phyloP scores from a whole-genome alignment of 2,888 invertebrate species.

The Drosophila parthenogenetica region DNA sequence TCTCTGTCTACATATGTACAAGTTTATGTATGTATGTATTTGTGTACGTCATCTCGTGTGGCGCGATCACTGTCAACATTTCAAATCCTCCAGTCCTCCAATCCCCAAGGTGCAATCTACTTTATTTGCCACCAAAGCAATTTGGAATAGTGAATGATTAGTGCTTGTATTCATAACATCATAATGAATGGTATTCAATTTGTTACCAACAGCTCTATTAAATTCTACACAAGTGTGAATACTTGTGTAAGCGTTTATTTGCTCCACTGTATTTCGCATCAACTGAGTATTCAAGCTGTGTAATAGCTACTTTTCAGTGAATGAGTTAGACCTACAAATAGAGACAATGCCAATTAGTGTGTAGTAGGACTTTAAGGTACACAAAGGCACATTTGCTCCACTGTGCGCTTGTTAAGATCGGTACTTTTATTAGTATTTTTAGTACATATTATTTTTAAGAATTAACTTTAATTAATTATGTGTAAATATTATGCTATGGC shows the following conservation, averaged over 20 bases:
- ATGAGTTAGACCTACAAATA: too few species aligned
- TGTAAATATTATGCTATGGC: too few species aligned
- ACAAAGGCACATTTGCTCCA: neutral
- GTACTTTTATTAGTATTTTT: too few species aligned
- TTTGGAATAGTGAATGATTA: conserved; percentile 21
- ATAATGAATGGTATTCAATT: conserved; percentile 13
- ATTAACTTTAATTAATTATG: too few species aligned
- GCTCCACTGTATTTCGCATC: conserved; percentile 5
- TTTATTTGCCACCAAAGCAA: conserved; percentile 17
- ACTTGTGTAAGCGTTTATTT: neutral
- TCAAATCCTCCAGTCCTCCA: conserved; percentile 63
- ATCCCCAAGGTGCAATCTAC: conserved; percentile 39
- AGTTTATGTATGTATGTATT: neutral
- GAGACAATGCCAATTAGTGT: too few species aligned
- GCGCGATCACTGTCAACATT: conserved; percentile 81
- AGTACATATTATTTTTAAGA: too few species aligned
- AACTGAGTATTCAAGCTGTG: neutral
- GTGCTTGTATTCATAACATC: conserved; percentile 19
- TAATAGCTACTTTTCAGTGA: too few species aligned
- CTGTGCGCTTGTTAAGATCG: neutral
- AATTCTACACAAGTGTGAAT: neutral
- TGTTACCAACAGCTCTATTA: conserved; percentile 2
- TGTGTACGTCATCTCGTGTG: conserved; percentile 69
- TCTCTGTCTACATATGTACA: conserved; percentile 50
- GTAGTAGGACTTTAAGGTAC: too few species aligned